Percentiles rank a stretch among this genome's conserved stretches.
Evolutionary conservation across 2,888 invertebrate genomes (phyloP).

Genomic region (Eupeodes luniger): DNA sequence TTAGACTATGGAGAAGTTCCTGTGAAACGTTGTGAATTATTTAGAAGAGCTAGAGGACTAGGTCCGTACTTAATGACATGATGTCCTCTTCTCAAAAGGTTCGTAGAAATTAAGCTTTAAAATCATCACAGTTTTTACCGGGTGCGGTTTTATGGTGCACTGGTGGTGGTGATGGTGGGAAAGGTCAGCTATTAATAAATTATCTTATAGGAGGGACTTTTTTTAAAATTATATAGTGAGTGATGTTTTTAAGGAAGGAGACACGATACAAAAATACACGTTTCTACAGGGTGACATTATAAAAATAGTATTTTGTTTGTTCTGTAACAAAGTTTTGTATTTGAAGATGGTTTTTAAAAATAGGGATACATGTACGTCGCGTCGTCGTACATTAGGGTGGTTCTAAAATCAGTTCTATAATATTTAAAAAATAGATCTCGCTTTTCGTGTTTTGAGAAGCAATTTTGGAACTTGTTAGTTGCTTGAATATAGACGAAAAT

Average conservation of each 20-base stretch:
- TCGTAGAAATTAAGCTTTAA: conserved; percentile 65
- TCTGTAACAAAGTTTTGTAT: no score
- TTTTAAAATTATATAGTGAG: conserved; percentile 65
- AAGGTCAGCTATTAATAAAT: conserved; percentile 62
- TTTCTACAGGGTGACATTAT: no score
- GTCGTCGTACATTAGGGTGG: no score
- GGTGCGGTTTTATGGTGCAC: background rate
- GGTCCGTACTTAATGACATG: conserved; percentile 48
- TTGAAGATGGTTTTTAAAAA: no score
- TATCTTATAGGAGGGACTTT: conserved; percentile 42
- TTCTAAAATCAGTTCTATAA: no score
- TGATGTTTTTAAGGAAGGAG: conserved; percentile 43
- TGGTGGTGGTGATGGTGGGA: background rate
- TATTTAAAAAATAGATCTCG: no score
- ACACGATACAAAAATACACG: no score
- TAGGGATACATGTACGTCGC: no score
- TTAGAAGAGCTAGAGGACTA: conserved; percentile 35
- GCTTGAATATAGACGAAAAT: no score
- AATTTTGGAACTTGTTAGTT: no score
- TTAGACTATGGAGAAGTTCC: conserved; percentile 26
- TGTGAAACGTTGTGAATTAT: conserved; percentile 48
- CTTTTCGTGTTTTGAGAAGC: no score
- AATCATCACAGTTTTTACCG: conserved; percentile 59
- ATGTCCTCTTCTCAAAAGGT: conserved; percentile 39
- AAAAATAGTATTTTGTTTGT: no score